Evolutionary conservation across 1,140 invertebrate species (phyloP).

Genomic region (Atopsyche davidsoni): DNA sequence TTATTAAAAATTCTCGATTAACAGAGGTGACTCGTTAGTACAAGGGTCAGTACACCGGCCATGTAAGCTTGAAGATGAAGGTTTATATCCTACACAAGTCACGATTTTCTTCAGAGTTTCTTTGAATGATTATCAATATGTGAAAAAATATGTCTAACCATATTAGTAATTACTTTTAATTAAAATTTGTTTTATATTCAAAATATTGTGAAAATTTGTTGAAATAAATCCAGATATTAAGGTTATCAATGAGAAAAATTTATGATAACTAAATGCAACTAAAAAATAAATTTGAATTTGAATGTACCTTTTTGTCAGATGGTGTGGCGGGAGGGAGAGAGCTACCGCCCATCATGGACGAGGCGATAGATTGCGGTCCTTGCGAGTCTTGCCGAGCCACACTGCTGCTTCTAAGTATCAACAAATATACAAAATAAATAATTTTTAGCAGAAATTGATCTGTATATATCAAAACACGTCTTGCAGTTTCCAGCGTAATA

Average conservation of each 20-base stretch:
- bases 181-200: neutral
- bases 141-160: no score
- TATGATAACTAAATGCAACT: neutral
- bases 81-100: no score
- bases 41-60: no score
- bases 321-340: constrained; percentile 26
- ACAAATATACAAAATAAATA: neutral
- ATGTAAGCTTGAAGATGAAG: no score
- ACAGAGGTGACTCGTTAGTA: no score
- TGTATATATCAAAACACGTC: neutral
- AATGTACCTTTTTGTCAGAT: constrained; percentile 13
- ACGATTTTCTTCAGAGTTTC: no score
- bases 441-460: neutral
- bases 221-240: no score
- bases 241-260: no score
- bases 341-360: constrained; percentile 29
- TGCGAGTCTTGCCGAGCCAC: constrained; percentile 29
- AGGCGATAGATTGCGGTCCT: constrained; percentile 23
- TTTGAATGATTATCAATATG: no score
- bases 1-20: no score
- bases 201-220: neutral
- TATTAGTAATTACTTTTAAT: neutral
- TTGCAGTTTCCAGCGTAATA: neutral
- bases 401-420: constrained; percentile 24
- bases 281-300: neutral